Conservation (phyloP, 2,888 invertebrate genomes). For the Cephus spinipes region DNA sequence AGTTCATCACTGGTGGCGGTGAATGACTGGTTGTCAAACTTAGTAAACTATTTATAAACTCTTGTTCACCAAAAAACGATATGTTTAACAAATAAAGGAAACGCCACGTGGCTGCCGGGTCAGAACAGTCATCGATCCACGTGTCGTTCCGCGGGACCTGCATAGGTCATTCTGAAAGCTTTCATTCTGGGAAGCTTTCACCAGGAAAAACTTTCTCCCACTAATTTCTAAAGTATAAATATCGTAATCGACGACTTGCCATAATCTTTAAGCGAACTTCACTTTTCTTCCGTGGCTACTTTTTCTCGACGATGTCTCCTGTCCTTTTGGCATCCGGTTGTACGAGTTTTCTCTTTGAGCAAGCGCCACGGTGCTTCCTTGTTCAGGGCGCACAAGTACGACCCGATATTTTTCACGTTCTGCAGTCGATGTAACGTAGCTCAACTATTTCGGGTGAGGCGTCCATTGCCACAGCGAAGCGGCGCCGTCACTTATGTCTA, state of each 20-base stretch:
- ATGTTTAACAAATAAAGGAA: background rate
- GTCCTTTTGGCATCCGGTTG: background rate
- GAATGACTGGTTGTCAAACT: background rate
- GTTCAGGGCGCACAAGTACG: background rate
- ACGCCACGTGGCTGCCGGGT: background rate
- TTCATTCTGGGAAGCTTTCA: background rate
- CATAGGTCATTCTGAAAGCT: background rate
- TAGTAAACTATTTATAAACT: background rate
- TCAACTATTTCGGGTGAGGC: background rate
- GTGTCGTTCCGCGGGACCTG: background rate
- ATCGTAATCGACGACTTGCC: background rate
- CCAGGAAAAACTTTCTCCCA: background rate
- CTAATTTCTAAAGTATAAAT: too few species aligned
- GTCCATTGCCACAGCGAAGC: background rate
- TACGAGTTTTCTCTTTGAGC: background rate
- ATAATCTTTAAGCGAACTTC: background rate
- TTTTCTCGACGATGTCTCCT: background rate
- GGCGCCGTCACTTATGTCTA: slow-evolving; percentile 35
- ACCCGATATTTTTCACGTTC: background rate
- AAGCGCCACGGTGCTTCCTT: background rate
- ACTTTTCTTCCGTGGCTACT: background rate
- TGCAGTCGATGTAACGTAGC: background rate
- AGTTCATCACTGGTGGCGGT: background rate
- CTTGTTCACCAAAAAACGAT: background rate
- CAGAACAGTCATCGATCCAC: background rate